phyloP scores from a whole-genome alignment of 2,113 vertebrate species.

The Orcinus orca region DNA sequence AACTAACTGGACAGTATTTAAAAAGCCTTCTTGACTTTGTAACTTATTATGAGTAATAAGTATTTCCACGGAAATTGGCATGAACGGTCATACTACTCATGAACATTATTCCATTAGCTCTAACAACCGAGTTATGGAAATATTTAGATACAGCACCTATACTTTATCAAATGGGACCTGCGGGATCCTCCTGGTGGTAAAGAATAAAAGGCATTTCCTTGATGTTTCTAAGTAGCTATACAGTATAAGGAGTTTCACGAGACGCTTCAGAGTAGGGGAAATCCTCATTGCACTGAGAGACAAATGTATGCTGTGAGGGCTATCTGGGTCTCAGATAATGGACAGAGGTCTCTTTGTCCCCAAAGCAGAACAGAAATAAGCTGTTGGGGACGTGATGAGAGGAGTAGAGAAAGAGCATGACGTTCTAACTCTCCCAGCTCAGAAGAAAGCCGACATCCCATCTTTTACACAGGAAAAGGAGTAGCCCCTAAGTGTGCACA shows the following conservation, averaged over 20 bases:
- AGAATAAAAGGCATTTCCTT: not conserved
- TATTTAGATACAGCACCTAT: not conserved
- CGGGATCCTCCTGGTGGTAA: not conserved
- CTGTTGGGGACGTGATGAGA: not conserved
- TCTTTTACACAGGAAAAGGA: not conserved
- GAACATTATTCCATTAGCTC: slow-evolving; percentile 24
- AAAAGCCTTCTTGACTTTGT: slow-evolving; percentile 32
- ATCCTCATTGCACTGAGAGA: not conserved
- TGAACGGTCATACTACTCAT: not conserved
- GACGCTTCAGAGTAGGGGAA: not conserved
- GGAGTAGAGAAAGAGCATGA: not conserved
- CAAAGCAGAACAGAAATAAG: slow-evolving; percentile 5
- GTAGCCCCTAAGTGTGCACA: slow-evolving; percentile 23
- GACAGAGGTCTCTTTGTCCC: not conserved
- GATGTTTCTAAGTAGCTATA: not conserved
- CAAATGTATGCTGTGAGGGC: not conserved
- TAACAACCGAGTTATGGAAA: not conserved
- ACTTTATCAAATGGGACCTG: not conserved
- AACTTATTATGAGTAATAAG: not conserved
- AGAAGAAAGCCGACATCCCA: not conserved
- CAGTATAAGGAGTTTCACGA: not conserved
- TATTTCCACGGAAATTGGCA: slow-evolving; percentile 53
- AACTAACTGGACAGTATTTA: slow-evolving; percentile 10
- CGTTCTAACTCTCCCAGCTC: not conserved
- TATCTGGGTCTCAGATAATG: not conserved